phyloP scores from a whole-genome alignment of 2,113 vertebrate species.

The Colinus virginianus region DNA sequence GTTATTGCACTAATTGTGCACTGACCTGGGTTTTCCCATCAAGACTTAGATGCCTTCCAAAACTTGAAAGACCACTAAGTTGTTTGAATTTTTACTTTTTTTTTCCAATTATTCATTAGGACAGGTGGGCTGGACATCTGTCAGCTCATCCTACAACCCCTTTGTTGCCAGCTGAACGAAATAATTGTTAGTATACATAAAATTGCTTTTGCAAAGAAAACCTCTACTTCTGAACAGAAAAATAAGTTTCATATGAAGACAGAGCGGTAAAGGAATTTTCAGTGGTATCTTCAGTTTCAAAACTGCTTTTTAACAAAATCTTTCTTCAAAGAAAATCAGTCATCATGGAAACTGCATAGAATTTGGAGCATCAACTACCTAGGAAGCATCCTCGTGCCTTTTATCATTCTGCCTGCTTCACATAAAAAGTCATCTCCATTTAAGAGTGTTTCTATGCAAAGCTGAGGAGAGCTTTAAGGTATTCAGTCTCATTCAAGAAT shows the following conservation, averaged over 20 bases:
- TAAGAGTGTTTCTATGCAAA: not conserved
- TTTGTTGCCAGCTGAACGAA: not conserved
- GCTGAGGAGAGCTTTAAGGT: not conserved
- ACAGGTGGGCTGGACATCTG: slow-evolving; percentile 55
- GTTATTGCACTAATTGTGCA: not conserved
- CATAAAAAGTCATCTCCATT: not conserved
- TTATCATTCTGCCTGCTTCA: not conserved
- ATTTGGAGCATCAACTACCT: not conserved
- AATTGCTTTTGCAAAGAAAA: not conserved
- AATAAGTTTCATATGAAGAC: not conserved
- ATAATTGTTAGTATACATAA: not conserved
- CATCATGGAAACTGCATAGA: not conserved
- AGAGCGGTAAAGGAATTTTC: not conserved
- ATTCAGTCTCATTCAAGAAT: not conserved
- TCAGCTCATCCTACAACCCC: not conserved
- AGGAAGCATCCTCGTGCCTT: not conserved
- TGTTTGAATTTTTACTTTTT: not conserved
- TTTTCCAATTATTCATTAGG: not conserved
- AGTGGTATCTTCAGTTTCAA: not conserved
- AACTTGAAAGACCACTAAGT: not conserved
- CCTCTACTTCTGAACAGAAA: not conserved
- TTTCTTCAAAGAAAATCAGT: not conserved
- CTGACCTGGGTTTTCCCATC: not conserved
- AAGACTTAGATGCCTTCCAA: not conserved
- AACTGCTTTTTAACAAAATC: not conserved